Conservation (phyloP, 2,113 vertebrate genomes). For the Thamnophis sirtalis region DNA sequence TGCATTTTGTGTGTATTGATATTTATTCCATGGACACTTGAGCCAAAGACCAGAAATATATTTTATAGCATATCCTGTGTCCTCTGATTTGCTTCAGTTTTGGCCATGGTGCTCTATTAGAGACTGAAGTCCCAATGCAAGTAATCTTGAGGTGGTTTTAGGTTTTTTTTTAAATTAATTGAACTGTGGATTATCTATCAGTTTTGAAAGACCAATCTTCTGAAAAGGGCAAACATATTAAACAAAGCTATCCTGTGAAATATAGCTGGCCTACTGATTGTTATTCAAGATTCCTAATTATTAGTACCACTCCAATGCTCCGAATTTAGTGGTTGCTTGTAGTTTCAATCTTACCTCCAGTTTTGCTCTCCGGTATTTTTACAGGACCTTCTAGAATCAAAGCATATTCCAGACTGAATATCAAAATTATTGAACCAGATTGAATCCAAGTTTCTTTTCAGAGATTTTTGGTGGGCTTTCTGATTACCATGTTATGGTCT, state of each 20-base stretch:
- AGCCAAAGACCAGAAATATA: neutral
- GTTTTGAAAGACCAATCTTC: neutral
- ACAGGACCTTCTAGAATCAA: neutral
- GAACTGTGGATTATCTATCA: neutral
- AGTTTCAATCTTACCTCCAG: neutral
- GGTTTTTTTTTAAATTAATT: neutral
- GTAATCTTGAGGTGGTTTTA: neutral
- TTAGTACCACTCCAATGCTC: neutral
- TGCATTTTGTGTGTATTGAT: neutral
- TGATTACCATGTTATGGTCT: neutral
- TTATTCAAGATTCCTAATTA: neutral
- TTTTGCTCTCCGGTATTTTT: neutral
- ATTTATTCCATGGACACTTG: neutral
- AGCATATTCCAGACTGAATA: neutral
- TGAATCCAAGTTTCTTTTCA: neutral
- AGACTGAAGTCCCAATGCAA: neutral
- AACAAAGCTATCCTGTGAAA: neutral
- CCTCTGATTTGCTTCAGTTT: neutral
- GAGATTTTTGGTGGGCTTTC: neutral
- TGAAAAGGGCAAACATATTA: no score
- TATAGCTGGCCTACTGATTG: neutral
- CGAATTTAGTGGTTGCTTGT: neutral
- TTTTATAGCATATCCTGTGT: neutral
- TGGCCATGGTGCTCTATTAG: neutral
- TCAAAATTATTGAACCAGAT: neutral